Evolutionary conservation across 2,797 vertebrate species (phyloP), one percentile per base, ranked within the genome.

Genomic region (Anguilla megastoma): DNA sequence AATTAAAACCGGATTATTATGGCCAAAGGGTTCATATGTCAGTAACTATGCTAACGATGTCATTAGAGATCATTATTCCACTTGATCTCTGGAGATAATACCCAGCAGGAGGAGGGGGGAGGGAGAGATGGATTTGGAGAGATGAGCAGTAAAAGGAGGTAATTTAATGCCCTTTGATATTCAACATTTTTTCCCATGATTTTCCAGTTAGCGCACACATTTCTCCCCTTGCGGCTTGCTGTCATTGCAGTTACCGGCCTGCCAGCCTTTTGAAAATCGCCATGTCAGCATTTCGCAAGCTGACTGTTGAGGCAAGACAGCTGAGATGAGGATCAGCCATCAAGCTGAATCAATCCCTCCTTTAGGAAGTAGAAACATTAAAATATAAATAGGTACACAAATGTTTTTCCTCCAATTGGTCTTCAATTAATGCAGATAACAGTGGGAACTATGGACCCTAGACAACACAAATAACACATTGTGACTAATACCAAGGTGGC

Each of bases 1-100:
- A 76, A 69, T 69, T 69, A 8, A 27, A 69, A 69, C 63, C 63
- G n/a, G 63, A 69, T 69, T 69, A 69, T 69, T 69, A n/a, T 27
- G 24, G 24, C 63, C 1, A 14, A 69, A 8, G n/a, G n/a, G 63
- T 24, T 66, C n/a, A 27, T 63, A 16, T n/a, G 21, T 27, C 63
- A 27, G 21, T 66, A 5, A 66, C 63, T 66, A 24, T 66, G 5
- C 7, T 66, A 3, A 24, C 0, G 58, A 60, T 60, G 63, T 66
- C 63, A 66, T 24, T 66, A 66, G 63, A 66, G 5, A 66, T 66
- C 24, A 66, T 66, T 66, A 66, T 66, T 66, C 63, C 63, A 66
- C 63, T 66, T 66, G 21, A 66, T 27, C 63, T 66, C 21, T 7
- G 21, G 21, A 66, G 63, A 24, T 66, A 66, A 66, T 66, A n/a